Base-by-base conservation (phyloP, 2,113 vertebrate genomes). In the Eidolon helvum region DNA sequence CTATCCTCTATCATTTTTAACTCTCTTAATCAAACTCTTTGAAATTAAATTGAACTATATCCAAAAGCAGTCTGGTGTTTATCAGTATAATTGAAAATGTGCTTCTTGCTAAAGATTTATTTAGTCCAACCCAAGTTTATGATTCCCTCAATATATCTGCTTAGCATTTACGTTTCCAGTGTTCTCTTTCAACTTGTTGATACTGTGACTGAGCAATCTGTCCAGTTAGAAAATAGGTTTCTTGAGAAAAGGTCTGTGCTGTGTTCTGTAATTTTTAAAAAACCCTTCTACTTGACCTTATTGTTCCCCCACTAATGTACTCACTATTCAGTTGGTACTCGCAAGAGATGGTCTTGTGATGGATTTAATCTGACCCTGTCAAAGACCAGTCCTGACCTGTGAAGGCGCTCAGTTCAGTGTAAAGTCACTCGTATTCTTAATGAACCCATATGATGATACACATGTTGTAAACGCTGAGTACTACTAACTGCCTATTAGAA, bases 11-110 rank as follows among this genome's bases (percentile, higher is more conserved):
- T 35, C 43, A 33, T 59, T 82, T 93, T 95, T 83, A 83, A 93
- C 48, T 69, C 38, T 84, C 71, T 74, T 94, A 78, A 90, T 45
- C 78, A 18, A 50, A 79, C 14, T 83, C 91, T 94, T 94, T 78
- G 83, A 96, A 89, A 96, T 87, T 28, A 35, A 78, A 87, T 43
- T 69, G 63, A 82, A 74, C 78, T 63, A 15, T 4, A 65, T 57
- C 45, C 38, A 79, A 63, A 91, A 87, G 1, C 63, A 61, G n/a
- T 19, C 18, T 57, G 30, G 26, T 28, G 14, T 90, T 72, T 74
- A 12, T 84, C 55, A 43, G 24, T 57, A 48, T 38, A 40, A 22
- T 19, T 38, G 40, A 83, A 38, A 48, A 63, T 12, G 71, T 75
- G 16, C 35, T 14, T 91, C 48, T 74, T 48, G 35, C 14, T 28